Conservation (phyloP, 2,113 vertebrate genomes). For the Lagopus muta region DNA sequence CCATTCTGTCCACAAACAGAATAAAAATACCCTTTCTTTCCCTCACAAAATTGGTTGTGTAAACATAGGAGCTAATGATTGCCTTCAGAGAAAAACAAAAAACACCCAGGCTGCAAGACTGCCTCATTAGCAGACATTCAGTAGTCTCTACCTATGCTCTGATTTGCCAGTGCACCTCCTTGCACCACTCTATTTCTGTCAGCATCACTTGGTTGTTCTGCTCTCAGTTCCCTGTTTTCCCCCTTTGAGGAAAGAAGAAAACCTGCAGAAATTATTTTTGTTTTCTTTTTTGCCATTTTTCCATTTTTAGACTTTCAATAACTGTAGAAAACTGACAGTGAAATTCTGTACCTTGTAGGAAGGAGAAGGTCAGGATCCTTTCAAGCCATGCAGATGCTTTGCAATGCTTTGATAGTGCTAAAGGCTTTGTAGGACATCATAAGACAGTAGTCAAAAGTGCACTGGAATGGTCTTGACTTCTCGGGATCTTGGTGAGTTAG, state of each 20-base stretch:
- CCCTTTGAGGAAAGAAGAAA: neutral
- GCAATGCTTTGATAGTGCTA: neutral
- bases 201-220: neutral
- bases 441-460: neutral
- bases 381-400: neutral
- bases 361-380: neutral
- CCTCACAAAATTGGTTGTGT: neutral
- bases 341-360: neutral
- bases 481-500: neutral
- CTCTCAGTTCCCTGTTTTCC: neutral
- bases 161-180: neutral
- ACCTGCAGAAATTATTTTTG: too few species aligned
- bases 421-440: neutral
- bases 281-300: too few species aligned
- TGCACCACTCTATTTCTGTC: fast-evolving
- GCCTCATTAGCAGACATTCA: fast-evolving
- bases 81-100: neutral
- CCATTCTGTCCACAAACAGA: neutral
- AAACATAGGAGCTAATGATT: neutral
- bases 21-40: slow-evolving; percentile 56
- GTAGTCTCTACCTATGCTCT: neutral
- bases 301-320: neutral
- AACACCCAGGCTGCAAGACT: neutral
- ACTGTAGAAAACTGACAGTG: neutral
- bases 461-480: neutral